phyloP scores from a whole-genome alignment of 2,797 vertebrate genomes.

The Danio albolineatus region DNA sequence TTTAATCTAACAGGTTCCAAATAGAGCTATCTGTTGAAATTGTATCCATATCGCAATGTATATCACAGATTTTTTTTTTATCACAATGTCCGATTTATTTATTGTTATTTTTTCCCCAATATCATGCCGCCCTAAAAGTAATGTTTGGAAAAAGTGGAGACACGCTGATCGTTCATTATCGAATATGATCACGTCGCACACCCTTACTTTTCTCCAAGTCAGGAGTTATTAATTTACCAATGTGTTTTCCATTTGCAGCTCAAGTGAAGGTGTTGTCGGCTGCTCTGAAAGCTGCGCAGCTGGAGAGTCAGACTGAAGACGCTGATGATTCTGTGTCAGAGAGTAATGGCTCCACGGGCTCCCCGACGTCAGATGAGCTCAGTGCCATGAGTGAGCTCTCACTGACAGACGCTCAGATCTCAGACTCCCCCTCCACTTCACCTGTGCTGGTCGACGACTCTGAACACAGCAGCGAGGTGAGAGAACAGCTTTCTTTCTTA shows the following conservation, averaged over 20 bases:
- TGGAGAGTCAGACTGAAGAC: constrained; percentile 76
- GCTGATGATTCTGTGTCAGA: constrained; percentile 56
- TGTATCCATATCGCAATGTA: too few species aligned
- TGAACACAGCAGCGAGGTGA: constrained; percentile 54
- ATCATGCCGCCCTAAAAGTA: too few species aligned
- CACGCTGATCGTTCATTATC: too few species aligned
- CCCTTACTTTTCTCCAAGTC: not conserved
- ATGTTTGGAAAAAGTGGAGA: too few species aligned
- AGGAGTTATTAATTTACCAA: not conserved
- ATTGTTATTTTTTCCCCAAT: too few species aligned
- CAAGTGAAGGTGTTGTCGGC: constrained; percentile 91
- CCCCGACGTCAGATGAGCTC: constrained; percentile 61
- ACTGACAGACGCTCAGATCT: constrained; percentile 36
- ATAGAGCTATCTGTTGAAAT: too few species aligned
- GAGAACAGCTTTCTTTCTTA: not conserved
- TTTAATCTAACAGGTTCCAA: too few species aligned
- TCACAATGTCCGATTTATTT: too few species aligned
- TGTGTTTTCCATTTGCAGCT: constrained; percentile 71
- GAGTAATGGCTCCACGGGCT: constrained; percentile 48
- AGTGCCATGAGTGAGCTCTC: constrained; percentile 62
- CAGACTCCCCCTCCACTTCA: constrained; percentile 68
- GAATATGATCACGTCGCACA: too few species aligned
- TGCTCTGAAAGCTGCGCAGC: constrained; percentile 87
- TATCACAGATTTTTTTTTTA: too few species aligned
- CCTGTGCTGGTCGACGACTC: constrained; percentile 65